Evolutionary conservation across 2,888 invertebrate genomes (phyloP).

Genomic region (Ophraella communa): DNA sequence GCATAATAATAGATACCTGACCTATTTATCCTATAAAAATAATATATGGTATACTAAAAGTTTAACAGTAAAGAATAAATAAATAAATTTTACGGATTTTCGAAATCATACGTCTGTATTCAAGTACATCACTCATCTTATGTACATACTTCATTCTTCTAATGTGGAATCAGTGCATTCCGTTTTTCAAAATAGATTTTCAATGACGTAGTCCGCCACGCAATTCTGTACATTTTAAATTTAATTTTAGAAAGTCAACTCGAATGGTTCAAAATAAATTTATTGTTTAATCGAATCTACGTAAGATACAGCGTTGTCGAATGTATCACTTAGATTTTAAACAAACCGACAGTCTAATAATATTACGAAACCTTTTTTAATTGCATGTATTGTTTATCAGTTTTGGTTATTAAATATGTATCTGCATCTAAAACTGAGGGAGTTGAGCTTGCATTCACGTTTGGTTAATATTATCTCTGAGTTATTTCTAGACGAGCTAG

Average conservation of each 20-base stretch:
- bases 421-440: too few species aligned
- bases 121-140: background rate
- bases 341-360: too few species aligned
- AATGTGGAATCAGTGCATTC: conserved; percentile 37
- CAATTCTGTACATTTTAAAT: conserved; percentile 24
- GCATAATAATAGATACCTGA: background rate
- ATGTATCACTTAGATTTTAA: background rate
- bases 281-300: conserved; percentile 15
- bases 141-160: conserved; percentile 1
- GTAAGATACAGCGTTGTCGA: background rate
- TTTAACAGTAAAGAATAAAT: background rate
- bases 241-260: conserved; percentile 15
- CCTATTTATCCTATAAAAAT: background rate
- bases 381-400: too few species aligned
- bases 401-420: too few species aligned
- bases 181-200: conserved; percentile 42
- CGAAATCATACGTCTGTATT: background rate
- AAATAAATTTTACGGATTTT: background rate
- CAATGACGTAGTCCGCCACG: conserved; percentile 38
- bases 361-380: too few species aligned
- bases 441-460: too few species aligned
- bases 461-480: too few species aligned
- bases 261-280: conserved; percentile 13
- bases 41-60: background rate
- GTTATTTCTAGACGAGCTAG: too few species aligned